These are phyloP conservation scores for Ornithorhynchus anatinus DNA, from an alignment of 2,113 vertebrate species.

Conservation along the genomic window DNA sequence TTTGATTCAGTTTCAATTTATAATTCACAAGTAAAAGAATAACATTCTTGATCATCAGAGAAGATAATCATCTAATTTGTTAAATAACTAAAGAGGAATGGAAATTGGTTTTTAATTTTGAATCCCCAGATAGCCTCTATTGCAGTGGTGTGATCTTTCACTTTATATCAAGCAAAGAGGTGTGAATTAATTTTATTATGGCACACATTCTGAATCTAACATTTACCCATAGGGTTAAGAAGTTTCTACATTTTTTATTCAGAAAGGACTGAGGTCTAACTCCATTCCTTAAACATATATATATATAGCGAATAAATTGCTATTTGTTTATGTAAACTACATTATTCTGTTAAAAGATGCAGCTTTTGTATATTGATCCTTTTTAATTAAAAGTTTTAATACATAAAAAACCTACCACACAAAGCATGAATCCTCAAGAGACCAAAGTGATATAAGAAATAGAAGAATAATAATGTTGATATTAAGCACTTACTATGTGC, in stretches of 20 bases:
- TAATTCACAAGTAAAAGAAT: not conserved
- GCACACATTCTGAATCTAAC: not conserved
- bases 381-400: too few relatives aligned
- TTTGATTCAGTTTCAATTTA: not conserved
- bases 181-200: not conserved
- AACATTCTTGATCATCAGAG: too few relatives aligned
- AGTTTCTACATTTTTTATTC: not conserved
- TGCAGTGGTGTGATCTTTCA: not conserved
- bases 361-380: too few relatives aligned
- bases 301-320: not conserved
- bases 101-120: not conserved
- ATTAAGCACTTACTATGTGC: too few relatives aligned
- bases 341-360: too few relatives aligned
- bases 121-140: not conserved
- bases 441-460: too few relatives aligned
- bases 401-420: too few relatives aligned
- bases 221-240: not conserved
- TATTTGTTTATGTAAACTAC: too few relatives aligned
- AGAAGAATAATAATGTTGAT: too few relatives aligned
- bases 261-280: not conserved
- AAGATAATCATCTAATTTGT: too few relatives aligned
- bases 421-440: too few relatives aligned
- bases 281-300: not conserved
- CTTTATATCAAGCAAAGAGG: not conserved
- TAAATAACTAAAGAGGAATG: not conserved